Evolutionary conservation across 1,140 invertebrate species (phyloP).

Genomic region (Drosophila sturtevanti): DNA sequence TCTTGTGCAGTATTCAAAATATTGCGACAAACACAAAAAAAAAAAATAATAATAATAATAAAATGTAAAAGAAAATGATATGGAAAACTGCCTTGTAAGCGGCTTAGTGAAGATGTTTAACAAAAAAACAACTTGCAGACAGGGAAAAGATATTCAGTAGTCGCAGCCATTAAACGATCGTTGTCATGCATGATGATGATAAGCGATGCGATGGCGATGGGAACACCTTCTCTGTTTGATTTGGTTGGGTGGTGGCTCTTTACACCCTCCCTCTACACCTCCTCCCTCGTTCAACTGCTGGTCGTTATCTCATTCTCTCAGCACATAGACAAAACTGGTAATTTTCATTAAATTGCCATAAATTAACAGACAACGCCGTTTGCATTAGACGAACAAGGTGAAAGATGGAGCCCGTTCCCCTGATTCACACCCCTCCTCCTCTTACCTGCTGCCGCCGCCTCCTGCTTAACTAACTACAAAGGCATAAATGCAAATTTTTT

Average conservation of each 20-base stretch:
- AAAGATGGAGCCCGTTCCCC: slow-evolving; percentile 15
- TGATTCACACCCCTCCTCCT: too few relatives aligned
- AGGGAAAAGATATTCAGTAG: slow-evolving; percentile 10
- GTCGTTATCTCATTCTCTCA: neutral
- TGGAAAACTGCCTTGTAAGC: slow-evolving; percentile 57
- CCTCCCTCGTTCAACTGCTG: too few relatives aligned
- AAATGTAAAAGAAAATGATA: neutral
- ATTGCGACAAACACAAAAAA: slow-evolving; percentile 56
- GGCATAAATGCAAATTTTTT: slow-evolving; percentile 45
- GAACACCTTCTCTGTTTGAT: neutral
- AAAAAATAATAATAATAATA: neutral
- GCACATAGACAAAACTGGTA: slow-evolving; percentile 26
- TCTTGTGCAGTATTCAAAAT: slow-evolving; percentile 59
- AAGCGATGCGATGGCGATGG: neutral
- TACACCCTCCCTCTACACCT: neutral
- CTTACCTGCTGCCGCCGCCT: too few relatives aligned
- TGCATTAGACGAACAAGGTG: slow-evolving; percentile 68
- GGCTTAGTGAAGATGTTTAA: slow-evolving; percentile 51
- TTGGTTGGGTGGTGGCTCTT: too few relatives aligned
- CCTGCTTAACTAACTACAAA: too few relatives aligned
- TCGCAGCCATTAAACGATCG: neutral
- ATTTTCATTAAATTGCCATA: slow-evolving; percentile 77
- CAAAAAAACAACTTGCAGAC: slow-evolving; percentile 6
- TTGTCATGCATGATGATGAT: slow-evolving; percentile 29
- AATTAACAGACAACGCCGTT: slow-evolving; percentile 52